Base-by-base conservation (phyloP, 2,797 vertebrate species). In the Schizothorax lantsangensis region DNA sequence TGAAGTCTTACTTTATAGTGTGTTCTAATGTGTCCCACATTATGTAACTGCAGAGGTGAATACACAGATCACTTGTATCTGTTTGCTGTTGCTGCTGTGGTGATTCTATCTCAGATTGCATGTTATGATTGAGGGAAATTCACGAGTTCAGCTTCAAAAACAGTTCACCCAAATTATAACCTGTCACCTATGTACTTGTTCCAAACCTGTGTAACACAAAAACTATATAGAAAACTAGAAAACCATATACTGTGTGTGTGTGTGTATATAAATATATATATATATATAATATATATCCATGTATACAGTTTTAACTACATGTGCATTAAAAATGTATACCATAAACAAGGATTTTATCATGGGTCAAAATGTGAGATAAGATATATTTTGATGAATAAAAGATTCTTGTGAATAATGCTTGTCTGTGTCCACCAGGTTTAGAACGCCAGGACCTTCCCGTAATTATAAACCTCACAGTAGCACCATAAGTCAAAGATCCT, bases 401-500 rank as follows among this genome's bases (percentile, higher is more conserved):
- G 26, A 59, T 21, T 30, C 33, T 79, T 26, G 9, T 59, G 8
- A 79, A 17, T 43, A 43, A 43, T 43, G 14, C 23, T 36, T 59
- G 12, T 59, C 52, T 17, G 45, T 38, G 19, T 40, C 23, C 21
- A 79, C 45, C n/a, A 62, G 33, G 69, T 73, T 47, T 57, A 57
- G 64, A 43, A 6, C 33, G 86, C 87, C 84, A 87, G 86, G 84
- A 87, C 57, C 87, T 90, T 93, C 94, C 92, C 93, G 91, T 91
- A 89, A 88, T 83, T 19, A 69, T 88, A 89, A 93, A 92, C 59
- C 11, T 91, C 91, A 87, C 84, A 89, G 91, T 89, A 73, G 36
- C 75, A 26, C 43, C 30, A 87, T 90, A 78, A 88, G 84, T 81
- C 68, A 45, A 81, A 91, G 91, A 89, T 91, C 89, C 89, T 91